Conservation (phyloP, 35 echinoderm and acorn worm genomes). For the Heliocidaris tuberculata region DNA sequence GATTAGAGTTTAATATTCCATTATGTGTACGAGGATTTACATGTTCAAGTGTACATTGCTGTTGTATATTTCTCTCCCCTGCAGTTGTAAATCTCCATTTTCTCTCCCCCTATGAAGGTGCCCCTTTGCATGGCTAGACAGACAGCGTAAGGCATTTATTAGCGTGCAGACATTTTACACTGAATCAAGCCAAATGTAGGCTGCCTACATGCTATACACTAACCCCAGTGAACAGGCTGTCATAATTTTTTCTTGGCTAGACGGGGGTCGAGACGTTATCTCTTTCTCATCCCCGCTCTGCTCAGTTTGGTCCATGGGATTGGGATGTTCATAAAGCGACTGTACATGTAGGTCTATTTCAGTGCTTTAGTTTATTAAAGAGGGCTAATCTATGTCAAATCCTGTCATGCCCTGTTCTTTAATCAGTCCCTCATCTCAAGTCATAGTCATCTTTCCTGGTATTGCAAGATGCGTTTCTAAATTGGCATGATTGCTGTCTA, state of each 20-base stretch:
- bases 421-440: not conserved
- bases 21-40: not conserved
- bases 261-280: not conserved
- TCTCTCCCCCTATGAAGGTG: not conserved
- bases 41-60: not conserved
- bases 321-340: not conserved
- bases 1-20: not conserved
- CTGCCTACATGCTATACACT: not conserved
- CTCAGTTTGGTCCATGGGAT: not conserved
- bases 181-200: constrained; percentile 7
- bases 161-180: not conserved
- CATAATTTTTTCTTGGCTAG: constrained; percentile 27
- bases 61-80: no score
- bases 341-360: not conserved
- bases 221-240: not conserved
- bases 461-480: not conserved
- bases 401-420: not conserved
- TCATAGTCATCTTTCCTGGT: not conserved
- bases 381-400: not conserved
- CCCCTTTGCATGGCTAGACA: constrained; percentile 3
- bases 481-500: not conserved
- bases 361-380: not conserved
- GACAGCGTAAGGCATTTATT: constrained; percentile 23
- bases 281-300: not conserved
- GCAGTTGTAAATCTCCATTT: not conserved